phyloP scores from a whole-genome alignment of 2,797 vertebrate genomes.

The Micromesistius poutassou region DNA sequence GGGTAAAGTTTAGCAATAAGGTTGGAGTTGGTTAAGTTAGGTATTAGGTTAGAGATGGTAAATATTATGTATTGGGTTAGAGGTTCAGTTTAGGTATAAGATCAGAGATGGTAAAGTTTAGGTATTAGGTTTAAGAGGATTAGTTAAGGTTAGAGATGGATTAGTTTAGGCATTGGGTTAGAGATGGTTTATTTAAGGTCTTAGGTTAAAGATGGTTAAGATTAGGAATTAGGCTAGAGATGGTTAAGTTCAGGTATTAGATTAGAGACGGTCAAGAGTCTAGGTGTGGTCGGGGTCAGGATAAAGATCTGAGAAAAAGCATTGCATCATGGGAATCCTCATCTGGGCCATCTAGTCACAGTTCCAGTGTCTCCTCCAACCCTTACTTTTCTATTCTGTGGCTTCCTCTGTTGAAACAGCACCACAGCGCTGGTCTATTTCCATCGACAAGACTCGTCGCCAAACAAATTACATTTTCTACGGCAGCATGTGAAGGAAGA shows the following conservation, averaged over 20 bases:
- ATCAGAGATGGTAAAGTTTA: too few species aligned
- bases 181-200: background rate
- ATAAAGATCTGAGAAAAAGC: background rate
- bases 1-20: background rate
- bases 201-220: background rate
- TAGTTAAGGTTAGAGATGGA: too few species aligned
- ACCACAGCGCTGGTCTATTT: background rate
- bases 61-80: too few species aligned
- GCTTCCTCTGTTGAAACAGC: background rate
- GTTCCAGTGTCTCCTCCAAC: background rate
- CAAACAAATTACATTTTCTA: background rate
- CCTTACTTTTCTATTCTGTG: background rate
- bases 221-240: background rate
- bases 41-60: too few species aligned
- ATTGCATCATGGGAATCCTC: background rate
- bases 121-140: too few species aligned
- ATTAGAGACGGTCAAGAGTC: background rate
- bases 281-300: background rate
- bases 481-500: background rate
- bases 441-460: background rate
- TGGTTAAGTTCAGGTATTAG: background rate
- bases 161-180: too few species aligned
- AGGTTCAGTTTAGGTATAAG: too few species aligned
- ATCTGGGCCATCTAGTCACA: background rate
- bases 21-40: background rate